Base-by-base conservation (phyloP, 1,140 invertebrate genomes). In the Andricus grossulariae region DNA sequence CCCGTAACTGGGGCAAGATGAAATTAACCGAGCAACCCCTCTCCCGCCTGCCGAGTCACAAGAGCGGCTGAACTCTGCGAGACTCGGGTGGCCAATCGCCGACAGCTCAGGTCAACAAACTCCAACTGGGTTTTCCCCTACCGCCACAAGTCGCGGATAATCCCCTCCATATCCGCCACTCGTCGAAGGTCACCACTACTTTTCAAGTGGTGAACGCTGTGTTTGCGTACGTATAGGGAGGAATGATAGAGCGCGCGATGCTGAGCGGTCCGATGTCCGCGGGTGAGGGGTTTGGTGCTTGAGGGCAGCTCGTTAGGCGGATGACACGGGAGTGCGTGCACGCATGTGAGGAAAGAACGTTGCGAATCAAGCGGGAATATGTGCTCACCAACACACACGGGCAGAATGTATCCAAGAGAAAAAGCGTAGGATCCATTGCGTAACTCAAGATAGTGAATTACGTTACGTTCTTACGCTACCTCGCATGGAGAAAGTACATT, bases 1-100 rank as follows among this genome's bases (percentile, higher is more conserved):
- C 89, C 89, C 88, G 90, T 91, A 91, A 91, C 90, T 91, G 89
- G 90, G 90, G 90, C 90, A 91, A 91, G 90, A 91, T 91, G 90
- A 91, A 91, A 91, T 91, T 91, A 91, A 91, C 90, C 88, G 89
- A 91, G 86, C 85, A 80, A 77, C 80, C 80, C 81, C 75, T 80
- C 82, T 79, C 82, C 72, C 72, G 81, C 50, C 77, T 71, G n/a
- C 49, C 73, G 50, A 52, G 73, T 39, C 73, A 73, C 74, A 54
- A 54, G 70, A 79, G 76, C 79, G 60, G 78, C 79, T 75, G 81
- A 80, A 82, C 84, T 84, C 80, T 54, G 60, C 81, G 79, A 74
- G 72, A 54, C 77, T 71, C 60, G 66, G 50, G 39, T 50, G 55
- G 77, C 82, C 81, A 79, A 81, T 80, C 82, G 81, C 50, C 82